Base-by-base conservation (phyloP, 1,140 invertebrate species). In the Drosophila tristis region DNA sequence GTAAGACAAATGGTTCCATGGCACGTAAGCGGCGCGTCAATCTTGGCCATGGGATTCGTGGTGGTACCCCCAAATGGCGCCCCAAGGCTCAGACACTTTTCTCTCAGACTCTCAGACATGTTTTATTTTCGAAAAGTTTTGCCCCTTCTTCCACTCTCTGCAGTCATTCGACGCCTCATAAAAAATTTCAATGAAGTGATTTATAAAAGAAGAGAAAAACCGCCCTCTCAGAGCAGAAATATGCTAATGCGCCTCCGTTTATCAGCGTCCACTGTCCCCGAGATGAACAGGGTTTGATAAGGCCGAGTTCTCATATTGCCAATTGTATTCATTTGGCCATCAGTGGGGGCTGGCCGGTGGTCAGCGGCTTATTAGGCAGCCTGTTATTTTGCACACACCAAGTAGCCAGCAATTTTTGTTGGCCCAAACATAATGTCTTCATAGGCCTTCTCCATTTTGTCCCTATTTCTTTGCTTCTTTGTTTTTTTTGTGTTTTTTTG, bases 171-270 rank as follows among this genome's bases (percentile, higher is more conserved):
- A 54, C 78, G 82, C 56, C 60, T 86, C 82, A 74, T 86, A 86
- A 89, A 89, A 89, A 84, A 89, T 89, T 79, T 89, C 84, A 84
- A 89, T 89, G 59, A 89, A 77, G 75, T 84, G 84, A 89, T 89
- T 89, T 89, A 82, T 78, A 77, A 89, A 58, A 64, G 20, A 49
- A 43, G 20, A 61, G 11, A 9, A 26, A 7, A 23, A 23, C 15
- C 25, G 47, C 43, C 26, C 35, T 15, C 49, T 5, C 0, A 31
- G 5, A 47, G 48, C 31, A 68, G 76, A 72, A 82, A 78, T 76
- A 87, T 79, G 84, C 76, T 89, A 87, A 87, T 87, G 79, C 50
- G 57, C 7, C 29, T 31, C 51, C 43, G 60, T 80, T 87, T 89
- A 80, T 80, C 77, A 77, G 73, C 59, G 31, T 25, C 55, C 29